These are phyloP conservation scores for Ibycter americanus DNA, from an alignment of 2,797 vertebrate species.

Conservation along the genomic window DNA sequence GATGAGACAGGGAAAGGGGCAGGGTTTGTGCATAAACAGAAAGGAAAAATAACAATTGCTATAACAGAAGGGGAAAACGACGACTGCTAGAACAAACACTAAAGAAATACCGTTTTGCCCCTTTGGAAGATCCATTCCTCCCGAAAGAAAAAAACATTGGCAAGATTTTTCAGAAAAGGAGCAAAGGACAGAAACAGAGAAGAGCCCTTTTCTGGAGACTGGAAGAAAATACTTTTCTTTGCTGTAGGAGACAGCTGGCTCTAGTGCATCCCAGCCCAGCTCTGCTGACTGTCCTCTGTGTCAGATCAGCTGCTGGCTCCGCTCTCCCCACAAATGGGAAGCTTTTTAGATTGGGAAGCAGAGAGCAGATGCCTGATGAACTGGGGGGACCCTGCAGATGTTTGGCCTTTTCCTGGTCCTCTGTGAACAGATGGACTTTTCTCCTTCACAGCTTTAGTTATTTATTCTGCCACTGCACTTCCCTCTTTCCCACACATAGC, in stretches of 20 bases:
- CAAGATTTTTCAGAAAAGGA: background rate
- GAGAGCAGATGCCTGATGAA: conserved; percentile 53
- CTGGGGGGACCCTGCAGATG: conserved; percentile 52
- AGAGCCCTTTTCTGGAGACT: background rate
- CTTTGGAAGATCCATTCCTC: background rate
- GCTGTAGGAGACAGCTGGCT: conserved; percentile 6
- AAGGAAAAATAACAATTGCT: background rate
- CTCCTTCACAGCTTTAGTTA: conserved; percentile 51
- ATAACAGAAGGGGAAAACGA: background rate
- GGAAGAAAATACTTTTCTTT: background rate
- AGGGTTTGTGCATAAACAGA: background rate
- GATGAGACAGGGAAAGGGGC: background rate
- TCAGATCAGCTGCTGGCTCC: conserved; percentile 38
- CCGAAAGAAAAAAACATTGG: background rate
- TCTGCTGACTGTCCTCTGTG: background rate
- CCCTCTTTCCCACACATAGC: conserved; percentile 50
- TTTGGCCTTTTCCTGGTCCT: conserved; percentile 50
- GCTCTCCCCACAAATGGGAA: background rate
- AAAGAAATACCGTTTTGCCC: background rate
- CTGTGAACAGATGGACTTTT: conserved; percentile 7
- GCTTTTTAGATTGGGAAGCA: conserved; percentile 10
- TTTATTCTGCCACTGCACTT: conserved; percentile 38
- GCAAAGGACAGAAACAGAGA: background rate
- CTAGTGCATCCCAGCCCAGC: background rate
- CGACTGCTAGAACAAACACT: background rate